Base-by-base conservation (phyloP, 2,113 vertebrate species). In the Leucosticte australis region DNA sequence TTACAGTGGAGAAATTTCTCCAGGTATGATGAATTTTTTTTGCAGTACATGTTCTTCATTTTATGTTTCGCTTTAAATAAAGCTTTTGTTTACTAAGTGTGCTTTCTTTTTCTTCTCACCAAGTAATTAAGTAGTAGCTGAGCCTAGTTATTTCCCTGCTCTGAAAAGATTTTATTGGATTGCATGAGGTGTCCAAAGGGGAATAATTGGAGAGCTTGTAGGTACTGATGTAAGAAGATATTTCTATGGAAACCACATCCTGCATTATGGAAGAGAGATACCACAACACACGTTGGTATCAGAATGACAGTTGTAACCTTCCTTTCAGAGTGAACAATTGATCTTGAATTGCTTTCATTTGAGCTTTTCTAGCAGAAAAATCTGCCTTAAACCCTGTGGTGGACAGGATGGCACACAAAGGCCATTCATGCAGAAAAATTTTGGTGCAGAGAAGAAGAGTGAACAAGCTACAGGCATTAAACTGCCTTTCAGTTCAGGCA, bases 301-400 rank as follows among this genome's bases (percentile, higher is more conserved):
- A 96, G 81, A 96, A 89, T 83, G 86, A 78, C 63, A 92, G 93
- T 91, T 93, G 77, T 97, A 97, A 85, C 94, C 86, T 92, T 82
- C 74, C 86, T 96, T 85, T 94, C 88, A 83, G 80, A 89, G 82
- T 0, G 6, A 94, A 94, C 86, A 94, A 59, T 80, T 97, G 85
- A 89, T 97, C 68, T 83, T 62, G 78, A 69, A 89, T 93, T 91
- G 75, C 86, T 94, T 96, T 95, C 57, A 41, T 87, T 86, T 93
- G 65, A 87, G 70, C 52, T 96, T 87, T 89, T 83, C 63, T 91
- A 85, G 81, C 47, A 92, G 91, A 91, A 94, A 90, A 83, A 85
- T 82, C 68, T 93, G 44, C 76, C 64, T 78, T 74, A 60, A 87
- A 68, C 65, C 86, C 65, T 62, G 57, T 82, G 83, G 76, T 92